Evolutionary conservation across 2,797 vertebrate genomes (phyloP), one percentile per base, ranked within the genome.

Genomic region (Morelia viridis): DNA sequence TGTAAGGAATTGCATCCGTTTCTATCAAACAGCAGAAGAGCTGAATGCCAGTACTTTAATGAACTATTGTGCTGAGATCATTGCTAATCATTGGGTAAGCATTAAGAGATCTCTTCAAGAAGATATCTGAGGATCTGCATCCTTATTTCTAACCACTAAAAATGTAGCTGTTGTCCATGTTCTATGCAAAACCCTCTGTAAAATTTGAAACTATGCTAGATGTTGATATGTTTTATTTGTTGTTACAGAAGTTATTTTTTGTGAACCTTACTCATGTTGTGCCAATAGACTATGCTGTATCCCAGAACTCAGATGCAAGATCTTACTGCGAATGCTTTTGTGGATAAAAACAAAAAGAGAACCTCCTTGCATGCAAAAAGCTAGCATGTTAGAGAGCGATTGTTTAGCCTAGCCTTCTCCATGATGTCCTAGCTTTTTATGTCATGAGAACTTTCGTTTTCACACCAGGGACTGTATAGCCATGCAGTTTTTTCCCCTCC

Each of bases 51-150:
- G 97, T 95, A 99, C 99, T 0, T 95, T 99, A 62, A 98, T 99
- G 97, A 99, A 99, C 96, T 99, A 99, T 94, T 99, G 99, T 93
- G 99, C 98, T 57, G 99, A 99, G 96, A 99, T 99, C 94, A 99
- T 99, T 92, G 99, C 99, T 84, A 99, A 99, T 96, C 99, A 99
- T 94, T 99, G 99, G 99, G 99, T 99, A 97, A 98, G 98, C 96
- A 26, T 58, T 22, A 62, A 19, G 53, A 62, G 53, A 2, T 24
- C 61, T 1, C 8, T 92, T 87, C 26, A 11, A 35, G n/a, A 15
- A 26, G n/a, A n/a, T 92, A 35, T 28, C 13, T 46, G 7, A 92
- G 28, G 35, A 12, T 10, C 19, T 22, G 19, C 26, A 19, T 15
- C 0, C 53, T 85, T 57, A 35, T 28, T 62, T 65, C 17, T 31